These are phyloP conservation scores for Xylophagus ater DNA, from an alignment of 2,888 invertebrate species.

Conservation along the genomic window DNA sequence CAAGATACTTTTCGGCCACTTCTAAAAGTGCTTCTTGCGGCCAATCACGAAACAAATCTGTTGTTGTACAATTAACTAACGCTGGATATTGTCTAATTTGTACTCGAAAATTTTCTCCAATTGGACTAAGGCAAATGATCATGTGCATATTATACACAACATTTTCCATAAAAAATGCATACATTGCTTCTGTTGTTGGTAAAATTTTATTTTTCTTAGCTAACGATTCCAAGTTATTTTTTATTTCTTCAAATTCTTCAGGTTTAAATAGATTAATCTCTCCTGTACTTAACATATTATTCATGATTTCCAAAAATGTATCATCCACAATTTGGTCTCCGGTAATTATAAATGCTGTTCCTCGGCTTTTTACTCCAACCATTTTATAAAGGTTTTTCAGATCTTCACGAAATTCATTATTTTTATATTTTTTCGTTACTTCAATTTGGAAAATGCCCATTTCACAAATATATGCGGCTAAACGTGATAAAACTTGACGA, in stretches of 20 bases:
- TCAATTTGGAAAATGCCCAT: conserved; percentile 66
- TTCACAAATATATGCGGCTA: conserved; percentile 72
- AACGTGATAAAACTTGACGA: conserved; percentile 63
- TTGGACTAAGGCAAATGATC: conserved; percentile 78
- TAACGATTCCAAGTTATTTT: conserved; percentile 27
- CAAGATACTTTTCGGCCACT: conserved; percentile 73
- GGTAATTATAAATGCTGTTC: conserved; percentile 71
- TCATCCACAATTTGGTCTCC: conserved; percentile 79
- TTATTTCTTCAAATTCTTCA: conserved; percentile 73
- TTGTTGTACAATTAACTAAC: conserved; percentile 75
- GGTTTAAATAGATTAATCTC: conserved; percentile 80
- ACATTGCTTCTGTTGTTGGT: conserved; percentile 57
- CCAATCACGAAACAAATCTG: conserved; percentile 87
- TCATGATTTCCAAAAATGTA: conserved; percentile 76
- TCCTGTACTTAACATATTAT: conserved; percentile 78
- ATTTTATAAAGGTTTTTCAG: conserved; percentile 60
- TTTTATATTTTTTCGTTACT: conserved; percentile 65
- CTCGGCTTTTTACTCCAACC: conserved; percentile 64
- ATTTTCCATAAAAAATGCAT: conserved; percentile 64
- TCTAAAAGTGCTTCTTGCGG: conserved; percentile 79
- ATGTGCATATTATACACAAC: conserved; percentile 68
- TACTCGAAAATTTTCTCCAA: conserved; percentile 69
- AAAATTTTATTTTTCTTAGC: conserved; percentile 35
- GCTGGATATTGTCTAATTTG: conserved; percentile 81
- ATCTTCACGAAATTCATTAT: conserved; percentile 70